Evolutionary conservation across 2,797 vertebrate genomes (phyloP).

Genomic region (Myotis daubentonii): DNA sequence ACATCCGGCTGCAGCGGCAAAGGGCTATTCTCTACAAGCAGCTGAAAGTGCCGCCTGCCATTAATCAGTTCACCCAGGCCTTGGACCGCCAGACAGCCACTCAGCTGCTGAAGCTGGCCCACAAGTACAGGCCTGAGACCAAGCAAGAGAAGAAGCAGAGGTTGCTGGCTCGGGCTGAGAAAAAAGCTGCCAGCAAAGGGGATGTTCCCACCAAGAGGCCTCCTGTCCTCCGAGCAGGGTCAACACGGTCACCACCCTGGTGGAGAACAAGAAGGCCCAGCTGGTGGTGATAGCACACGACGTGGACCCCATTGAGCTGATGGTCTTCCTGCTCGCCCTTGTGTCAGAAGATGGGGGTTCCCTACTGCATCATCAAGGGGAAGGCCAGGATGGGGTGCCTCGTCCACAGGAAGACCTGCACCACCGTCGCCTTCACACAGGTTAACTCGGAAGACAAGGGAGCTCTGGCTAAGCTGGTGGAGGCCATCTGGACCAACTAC

Average conservation of each 20-base stretch:
- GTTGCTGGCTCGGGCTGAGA: slow-evolving; percentile 95
- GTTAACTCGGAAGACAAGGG: no score
- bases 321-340: slow-evolving; percentile 96
- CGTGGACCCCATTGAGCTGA: slow-evolving; percentile 98
- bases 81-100: slow-evolving; percentile 98
- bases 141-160: slow-evolving; percentile 98
- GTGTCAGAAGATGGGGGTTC: slow-evolving; percentile 98
- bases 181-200: slow-evolving; percentile 96
- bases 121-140: slow-evolving; percentile 97
- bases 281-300: slow-evolving; percentile 96
- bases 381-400: slow-evolving; percentile 80
- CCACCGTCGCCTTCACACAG: no score
- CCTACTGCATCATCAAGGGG: slow-evolving; percentile 98
- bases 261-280: slow-evolving; percentile 98
- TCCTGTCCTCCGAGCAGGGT: slow-evolving; percentile 94
- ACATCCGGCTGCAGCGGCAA: slow-evolving; percentile 96
- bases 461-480: no score
- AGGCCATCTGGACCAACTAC: no score
- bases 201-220: slow-evolving; percentile 95
- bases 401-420: no score
- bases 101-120: slow-evolving; percentile 97
- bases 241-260: slow-evolving; percentile 95
- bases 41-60: slow-evolving; percentile 97
- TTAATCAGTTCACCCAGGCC: slow-evolving; percentile 98
- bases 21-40: slow-evolving; percentile 97